Conservation (phyloP, 2,888 invertebrate genomes). For the Ophonus ardosiacus region DNA sequence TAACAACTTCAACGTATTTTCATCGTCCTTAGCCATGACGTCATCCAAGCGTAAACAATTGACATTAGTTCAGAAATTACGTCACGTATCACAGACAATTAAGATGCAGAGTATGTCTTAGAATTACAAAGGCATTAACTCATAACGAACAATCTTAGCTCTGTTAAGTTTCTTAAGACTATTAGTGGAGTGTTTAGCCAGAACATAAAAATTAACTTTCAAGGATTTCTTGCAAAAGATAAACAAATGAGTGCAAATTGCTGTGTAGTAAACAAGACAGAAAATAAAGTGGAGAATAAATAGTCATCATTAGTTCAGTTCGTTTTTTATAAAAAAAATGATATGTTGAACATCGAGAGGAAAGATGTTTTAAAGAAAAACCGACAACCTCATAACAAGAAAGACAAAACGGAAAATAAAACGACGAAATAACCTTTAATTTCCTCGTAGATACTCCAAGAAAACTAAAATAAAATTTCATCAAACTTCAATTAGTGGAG, state of each 20-base stretch:
- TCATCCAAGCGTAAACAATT: slow-evolving; percentile 53
- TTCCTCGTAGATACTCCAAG: too few relatives aligned
- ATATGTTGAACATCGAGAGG: too few relatives aligned
- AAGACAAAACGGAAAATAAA: too few relatives aligned
- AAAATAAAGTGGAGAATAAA: neutral
- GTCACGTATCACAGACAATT: slow-evolving; percentile 55
- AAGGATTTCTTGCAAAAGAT: slow-evolving; percentile 22
- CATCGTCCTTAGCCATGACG: slow-evolving; percentile 36
- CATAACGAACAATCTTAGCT: slow-evolving; percentile 7
- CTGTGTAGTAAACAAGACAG: neutral
- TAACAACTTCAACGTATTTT: slow-evolving; percentile 46
- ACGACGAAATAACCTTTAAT: too few relatives aligned
- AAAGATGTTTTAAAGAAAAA: too few relatives aligned
- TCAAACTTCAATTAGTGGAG: too few relatives aligned
- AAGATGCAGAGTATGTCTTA: slow-evolving; percentile 35
- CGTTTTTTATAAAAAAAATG: too few relatives aligned
- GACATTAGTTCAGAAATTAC: slow-evolving; percentile 53
- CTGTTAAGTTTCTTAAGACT: slow-evolving; percentile 1
- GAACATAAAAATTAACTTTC: slow-evolving; percentile 1
- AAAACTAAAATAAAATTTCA: too few relatives aligned
- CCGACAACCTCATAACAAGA: too few relatives aligned
- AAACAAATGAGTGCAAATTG: neutral
- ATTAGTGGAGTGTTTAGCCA: neutral
- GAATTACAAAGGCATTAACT: slow-evolving; percentile 40
- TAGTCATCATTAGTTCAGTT: too few relatives aligned